Base-by-base conservation (phyloP, 2,888 invertebrate genomes). In the Sympetrum striolatum region DNA sequence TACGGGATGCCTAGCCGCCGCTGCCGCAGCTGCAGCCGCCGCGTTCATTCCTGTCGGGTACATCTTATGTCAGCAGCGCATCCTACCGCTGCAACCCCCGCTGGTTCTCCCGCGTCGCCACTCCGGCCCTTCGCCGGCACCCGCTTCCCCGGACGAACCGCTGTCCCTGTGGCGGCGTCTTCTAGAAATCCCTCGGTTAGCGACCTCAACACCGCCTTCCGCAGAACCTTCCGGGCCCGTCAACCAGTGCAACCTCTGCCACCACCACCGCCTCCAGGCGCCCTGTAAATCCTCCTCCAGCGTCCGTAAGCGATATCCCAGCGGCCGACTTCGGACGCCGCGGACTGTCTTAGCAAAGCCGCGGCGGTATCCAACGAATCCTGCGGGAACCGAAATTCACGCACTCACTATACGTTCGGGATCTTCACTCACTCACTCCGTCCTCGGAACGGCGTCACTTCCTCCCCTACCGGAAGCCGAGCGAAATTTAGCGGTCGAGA, bases 41-140 rank as follows among this genome's bases (percentile, higher is more conserved):
- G 97, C 97, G 95, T 97, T 97, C 96, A 97, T 97, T 95, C 97
- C 97, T 95, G 96, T 96, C 92, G 97, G 97, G 96, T 97, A 97
- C 97, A 97, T 97, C 95, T 95, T 95, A 94, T 93, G 94, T 95
- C 95, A 95, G 92, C 93, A 94, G 94, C 91, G 90, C 92, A 92
- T 93, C 91, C 91, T 90, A 90, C 90, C 48, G 79, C 48, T 44
- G 44, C 90, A 80, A 35, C 90, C 15, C 48, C 90, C 79, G 35
- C 53, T 60, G 44, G 79, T 31, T 80, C 39, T 31, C 35, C 79
- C 90, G 8, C 90, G 37, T 60, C 80, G 44, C 90, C 80, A 80
- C 90, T 80, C 90, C 53, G 48, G 79, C 25, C 79, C 90, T 31
- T 80, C 37, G 31, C 44, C 90, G 44, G 22, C 79, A 15, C 10